Evolutionary conservation across 2,113 vertebrate genomes (phyloP), one percentile per base, ranked within the genome.

Genomic region (Apteryx owenii): DNA sequence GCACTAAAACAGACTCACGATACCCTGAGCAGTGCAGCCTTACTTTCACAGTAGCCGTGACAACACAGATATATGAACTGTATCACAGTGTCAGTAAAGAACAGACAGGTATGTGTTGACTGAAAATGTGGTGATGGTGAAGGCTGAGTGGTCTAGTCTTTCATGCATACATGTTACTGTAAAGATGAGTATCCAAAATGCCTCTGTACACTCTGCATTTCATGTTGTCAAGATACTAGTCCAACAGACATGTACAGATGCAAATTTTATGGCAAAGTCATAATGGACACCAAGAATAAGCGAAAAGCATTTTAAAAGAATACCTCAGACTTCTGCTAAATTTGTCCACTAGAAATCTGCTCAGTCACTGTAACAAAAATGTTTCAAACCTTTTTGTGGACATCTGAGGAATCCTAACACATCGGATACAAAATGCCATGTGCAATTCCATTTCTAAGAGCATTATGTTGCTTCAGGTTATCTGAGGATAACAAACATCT

Each of bases 401-500:
- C 66, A 50, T 83, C 75, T 72, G 64, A 80, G 71, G 46, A 51
- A 60, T 81, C 33, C 51, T 64, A 51, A 60, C 46, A 58, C 66
- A 65, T 73, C 36, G 89, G 82, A 71, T 75, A 64, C 26, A n/a
- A 91, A 95, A 93, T 73, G 79, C 44, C 20, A 56, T 72, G 42
- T 78, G 65, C 65, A 93, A n/a, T 79, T 93, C 56, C 82, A 44
- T 91, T 81, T 94, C 60, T 94, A 53, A 94, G 64, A 85, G 69
- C 79, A 68, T 86, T 8, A 1, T 72, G 50, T 78, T 92, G 4
- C 85, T 88, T 84, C 40, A 90, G 82, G 88, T 94, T 95, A 95
- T 90, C 38, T 1, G 9, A 97, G 93, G 95, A 91, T 66, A 97
- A 29, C 64, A 92, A 93, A 78, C 7, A 90, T 64, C 21, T 85